These are phyloP conservation scores for Dermatemys mawii DNA, from an alignment of 2,113 vertebrate genomes.

Conservation along the genomic window DNA sequence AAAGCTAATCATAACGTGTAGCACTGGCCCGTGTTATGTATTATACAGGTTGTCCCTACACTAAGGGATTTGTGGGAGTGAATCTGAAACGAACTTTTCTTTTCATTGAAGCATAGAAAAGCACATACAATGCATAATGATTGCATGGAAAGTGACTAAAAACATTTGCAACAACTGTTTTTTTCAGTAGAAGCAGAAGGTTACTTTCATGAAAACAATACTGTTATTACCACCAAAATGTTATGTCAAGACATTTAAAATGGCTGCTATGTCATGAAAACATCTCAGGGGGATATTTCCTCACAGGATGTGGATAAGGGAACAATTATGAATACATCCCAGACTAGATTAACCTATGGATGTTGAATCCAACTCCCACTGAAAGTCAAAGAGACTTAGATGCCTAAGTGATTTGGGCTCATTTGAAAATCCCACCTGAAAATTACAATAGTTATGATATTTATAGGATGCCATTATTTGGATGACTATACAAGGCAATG, in stretches of 20 bases:
- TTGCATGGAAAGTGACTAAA: not conserved
- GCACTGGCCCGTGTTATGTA: too few species aligned
- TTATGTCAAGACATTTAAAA: slow-evolving; percentile 1
- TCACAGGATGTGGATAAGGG: not conserved
- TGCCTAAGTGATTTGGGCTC: not conserved
- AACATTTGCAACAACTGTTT: not conserved
- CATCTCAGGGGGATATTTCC: not conserved
- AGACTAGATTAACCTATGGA: not conserved
- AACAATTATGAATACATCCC: not conserved
- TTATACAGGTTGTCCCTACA: too few species aligned
- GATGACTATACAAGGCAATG: not conserved
- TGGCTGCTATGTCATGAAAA: slow-evolving; percentile 14
- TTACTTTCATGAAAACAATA: not conserved
- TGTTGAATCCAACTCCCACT: not conserved
- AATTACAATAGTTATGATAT: not conserved
- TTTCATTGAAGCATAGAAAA: not conserved
- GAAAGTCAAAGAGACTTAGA: not conserved
- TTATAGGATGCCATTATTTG: not conserved
- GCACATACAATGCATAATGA: not conserved
- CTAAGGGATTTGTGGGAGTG: not conserved
- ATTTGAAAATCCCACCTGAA: not conserved
- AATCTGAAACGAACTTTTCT: not conserved
- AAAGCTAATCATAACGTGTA: not conserved
- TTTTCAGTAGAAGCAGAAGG: not conserved
- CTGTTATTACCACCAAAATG: not conserved